Evolutionary conservation across 2,797 vertebrate species (phyloP).

Genomic region (Falco peregrinus): DNA sequence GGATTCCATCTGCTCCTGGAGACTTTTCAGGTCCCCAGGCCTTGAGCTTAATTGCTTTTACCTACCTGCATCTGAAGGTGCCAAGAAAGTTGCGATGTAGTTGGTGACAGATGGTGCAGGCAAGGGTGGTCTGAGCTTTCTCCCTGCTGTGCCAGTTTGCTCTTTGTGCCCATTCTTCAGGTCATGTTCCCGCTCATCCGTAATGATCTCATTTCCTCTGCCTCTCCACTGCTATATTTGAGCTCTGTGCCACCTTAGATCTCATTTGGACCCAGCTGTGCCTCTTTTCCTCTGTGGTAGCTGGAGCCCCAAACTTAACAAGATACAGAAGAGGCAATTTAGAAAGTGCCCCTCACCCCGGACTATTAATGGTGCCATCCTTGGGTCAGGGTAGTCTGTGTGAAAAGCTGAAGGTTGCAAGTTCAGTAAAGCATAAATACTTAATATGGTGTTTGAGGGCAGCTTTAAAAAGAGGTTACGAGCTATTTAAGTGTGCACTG

Average conservation of each 20-base stretch:
- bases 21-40: neutral
- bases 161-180: neutral
- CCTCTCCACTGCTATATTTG: neutral
- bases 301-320: neutral
- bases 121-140: neutral
- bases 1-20: slow-evolving; percentile 36
- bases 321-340: neutral
- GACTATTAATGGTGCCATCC: neutral
- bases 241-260: neutral
- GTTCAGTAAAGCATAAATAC: neutral
- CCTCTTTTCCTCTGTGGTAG: neutral
- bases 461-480: neutral
- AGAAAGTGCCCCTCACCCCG: neutral
- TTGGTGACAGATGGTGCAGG: neutral
- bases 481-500: neutral
- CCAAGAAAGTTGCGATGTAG: neutral
- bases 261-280: neutral
- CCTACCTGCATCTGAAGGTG: neutral
- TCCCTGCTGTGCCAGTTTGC: neutral
- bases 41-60: neutral
- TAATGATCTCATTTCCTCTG: neutral
- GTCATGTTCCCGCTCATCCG: neutral
- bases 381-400: neutral
- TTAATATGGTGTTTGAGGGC: neutral
- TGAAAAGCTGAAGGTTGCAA: neutral